Percentiles rank a stretch among this genome's conserved stretches.
These are phyloP conservation scores for Lamellibrachia luymesi DNA, from an alignment of 1,140 invertebrate genomes.

Conservation along the genomic window DNA sequence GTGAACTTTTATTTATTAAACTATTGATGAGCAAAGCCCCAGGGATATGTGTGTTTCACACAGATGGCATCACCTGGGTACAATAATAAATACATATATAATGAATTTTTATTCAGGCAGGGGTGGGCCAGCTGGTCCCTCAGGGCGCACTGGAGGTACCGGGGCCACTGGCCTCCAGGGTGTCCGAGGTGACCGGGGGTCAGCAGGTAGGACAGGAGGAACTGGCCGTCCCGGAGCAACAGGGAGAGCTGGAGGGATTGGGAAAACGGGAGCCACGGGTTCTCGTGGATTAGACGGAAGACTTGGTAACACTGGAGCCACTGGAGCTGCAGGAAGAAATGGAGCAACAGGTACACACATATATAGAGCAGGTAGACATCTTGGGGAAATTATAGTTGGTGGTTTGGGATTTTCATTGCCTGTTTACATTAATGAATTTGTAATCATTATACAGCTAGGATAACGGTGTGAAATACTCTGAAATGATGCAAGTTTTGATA, in stretches of 20 bases:
- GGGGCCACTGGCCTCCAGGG: too few relatives aligned
- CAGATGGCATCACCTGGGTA: too few relatives aligned
- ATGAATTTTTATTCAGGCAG: neutral
- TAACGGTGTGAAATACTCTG: too few relatives aligned
- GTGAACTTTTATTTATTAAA: too few relatives aligned
- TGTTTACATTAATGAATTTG: too few relatives aligned
- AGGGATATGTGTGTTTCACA: too few relatives aligned
- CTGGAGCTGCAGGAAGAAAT: constrained; percentile 16
- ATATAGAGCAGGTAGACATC: neutral
- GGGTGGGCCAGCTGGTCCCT: neutral
- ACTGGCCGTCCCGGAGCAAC: neutral
- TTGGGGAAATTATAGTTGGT: too few relatives aligned
- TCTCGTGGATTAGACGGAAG: constrained; percentile 20
- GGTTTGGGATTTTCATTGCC: too few relatives aligned
- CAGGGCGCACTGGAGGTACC: neutral
- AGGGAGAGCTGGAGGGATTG: neutral
- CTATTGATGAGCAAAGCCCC: too few relatives aligned
- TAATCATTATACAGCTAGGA: too few relatives aligned
- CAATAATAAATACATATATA: neutral
- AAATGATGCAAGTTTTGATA: too few relatives aligned
- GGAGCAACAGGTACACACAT: constrained; percentile 11
- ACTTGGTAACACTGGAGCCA: constrained; percentile 21
- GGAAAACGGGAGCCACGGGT: constrained; percentile 18
- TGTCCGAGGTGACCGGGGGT: neutral
- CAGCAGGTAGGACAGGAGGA: neutral